phyloP scores from a whole-genome alignment of 2,888 invertebrate genomes.

The Hydrotaea diabolus region DNA sequence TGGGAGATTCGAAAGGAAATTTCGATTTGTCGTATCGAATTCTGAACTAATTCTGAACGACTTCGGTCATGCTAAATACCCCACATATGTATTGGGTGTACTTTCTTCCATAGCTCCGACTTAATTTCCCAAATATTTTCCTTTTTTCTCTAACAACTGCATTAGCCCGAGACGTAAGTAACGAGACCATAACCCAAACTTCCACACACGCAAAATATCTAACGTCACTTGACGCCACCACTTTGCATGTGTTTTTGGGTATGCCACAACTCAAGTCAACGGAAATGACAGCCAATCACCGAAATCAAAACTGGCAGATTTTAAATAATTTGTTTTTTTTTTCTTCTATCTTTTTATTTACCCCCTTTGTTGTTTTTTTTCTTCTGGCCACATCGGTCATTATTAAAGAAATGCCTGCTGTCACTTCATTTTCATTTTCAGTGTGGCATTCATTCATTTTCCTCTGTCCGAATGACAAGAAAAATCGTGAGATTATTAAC shows the following conservation, averaged over 20 bases:
- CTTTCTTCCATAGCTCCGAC: too few species aligned
- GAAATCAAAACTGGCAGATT: constrained; percentile 33
- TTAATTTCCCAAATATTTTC: too few species aligned
- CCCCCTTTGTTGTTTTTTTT: not conserved
- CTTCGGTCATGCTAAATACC: too few species aligned
- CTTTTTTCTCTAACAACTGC: too few species aligned
- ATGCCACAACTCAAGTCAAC: not conserved
- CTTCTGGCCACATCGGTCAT: not conserved
- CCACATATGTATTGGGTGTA: too few species aligned
- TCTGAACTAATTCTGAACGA: too few species aligned
- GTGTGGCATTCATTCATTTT: not conserved
- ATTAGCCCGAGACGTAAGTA: too few species aligned
- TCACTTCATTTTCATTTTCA: not conserved
- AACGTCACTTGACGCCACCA: too few species aligned
- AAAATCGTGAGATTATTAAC: constrained; percentile 49
- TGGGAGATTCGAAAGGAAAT: too few species aligned
- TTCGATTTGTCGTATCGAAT: too few species aligned
- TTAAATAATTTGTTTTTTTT: constrained; percentile 15
- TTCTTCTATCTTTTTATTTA: not conserved
- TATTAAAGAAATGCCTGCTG: constrained; percentile 14
- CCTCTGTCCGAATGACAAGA: constrained; percentile 4
- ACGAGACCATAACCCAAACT: too few species aligned
- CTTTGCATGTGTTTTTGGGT: not conserved
- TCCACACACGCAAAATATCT: too few species aligned
- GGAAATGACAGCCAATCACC: constrained; percentile 31